These are phyloP conservation scores for Anabacerthia variegaticeps DNA, from an alignment of 2,797 vertebrate species.

Conservation along the genomic window DNA sequence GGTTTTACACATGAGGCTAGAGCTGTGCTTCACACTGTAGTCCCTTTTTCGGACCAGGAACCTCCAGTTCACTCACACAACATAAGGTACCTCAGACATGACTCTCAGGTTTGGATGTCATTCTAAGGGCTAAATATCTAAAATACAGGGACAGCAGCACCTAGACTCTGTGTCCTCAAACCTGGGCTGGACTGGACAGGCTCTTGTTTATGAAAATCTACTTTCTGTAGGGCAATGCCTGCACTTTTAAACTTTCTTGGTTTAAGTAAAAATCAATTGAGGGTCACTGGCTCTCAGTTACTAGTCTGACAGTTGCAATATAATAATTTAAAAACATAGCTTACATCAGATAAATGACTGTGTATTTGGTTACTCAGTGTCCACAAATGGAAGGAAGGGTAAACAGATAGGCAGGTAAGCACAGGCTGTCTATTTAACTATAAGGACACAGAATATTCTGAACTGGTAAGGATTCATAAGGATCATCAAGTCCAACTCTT, in stretches of 20 bases:
- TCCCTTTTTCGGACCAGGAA: not conserved
- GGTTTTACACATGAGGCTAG: not conserved
- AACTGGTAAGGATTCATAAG: not conserved
- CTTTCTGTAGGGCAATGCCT: not conserved
- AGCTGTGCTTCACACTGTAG: not conserved
- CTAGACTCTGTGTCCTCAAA: not conserved
- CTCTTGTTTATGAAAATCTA: not conserved
- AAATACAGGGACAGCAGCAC: not conserved
- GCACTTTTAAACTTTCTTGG: not conserved
- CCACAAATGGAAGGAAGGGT: not conserved
- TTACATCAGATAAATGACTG: not conserved
- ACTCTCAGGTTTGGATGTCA: not conserved
- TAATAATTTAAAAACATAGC: not conserved
- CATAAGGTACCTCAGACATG: not conserved
- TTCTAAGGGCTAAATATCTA: not conserved
- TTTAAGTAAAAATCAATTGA: not conserved
- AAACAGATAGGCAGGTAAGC: not conserved
- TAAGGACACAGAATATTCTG: not conserved
- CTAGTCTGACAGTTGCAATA: not conserved
- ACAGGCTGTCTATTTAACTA: not conserved
- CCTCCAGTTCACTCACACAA: not conserved
- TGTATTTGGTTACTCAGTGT: not conserved
- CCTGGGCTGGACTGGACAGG: not conserved
- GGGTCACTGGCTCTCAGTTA: not conserved
- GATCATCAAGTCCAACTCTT: not conserved